These are phyloP conservation scores for Patella ulyssiponensis DNA, from an alignment of 2,888 invertebrate species.

Conservation along the genomic window DNA sequence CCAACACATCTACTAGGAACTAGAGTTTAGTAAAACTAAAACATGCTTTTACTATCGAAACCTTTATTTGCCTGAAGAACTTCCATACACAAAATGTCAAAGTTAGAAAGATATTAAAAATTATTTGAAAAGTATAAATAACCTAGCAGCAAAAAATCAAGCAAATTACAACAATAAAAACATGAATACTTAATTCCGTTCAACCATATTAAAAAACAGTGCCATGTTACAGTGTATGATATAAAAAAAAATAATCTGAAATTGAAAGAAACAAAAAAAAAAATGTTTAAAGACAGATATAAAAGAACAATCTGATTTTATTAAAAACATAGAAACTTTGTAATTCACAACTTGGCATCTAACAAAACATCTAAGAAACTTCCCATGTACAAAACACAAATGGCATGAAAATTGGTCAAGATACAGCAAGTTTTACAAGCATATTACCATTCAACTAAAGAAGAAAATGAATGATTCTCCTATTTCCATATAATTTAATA, in stretches of 20 bases:
- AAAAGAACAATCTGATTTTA: slow-evolving; percentile 53
- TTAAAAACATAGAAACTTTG: slow-evolving; percentile 62
- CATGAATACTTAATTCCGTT: slow-evolving; percentile 8
- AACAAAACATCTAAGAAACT: slow-evolving; percentile 61
- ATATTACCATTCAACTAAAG: slow-evolving; percentile 26
- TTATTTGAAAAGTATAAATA: slow-evolving; percentile 37
- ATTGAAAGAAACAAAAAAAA: too few species aligned
- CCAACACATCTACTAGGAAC: too few species aligned
- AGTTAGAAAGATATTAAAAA: slow-evolving; percentile 46
- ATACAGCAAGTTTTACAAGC: slow-evolving; percentile 28
- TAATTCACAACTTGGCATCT: slow-evolving; percentile 49
- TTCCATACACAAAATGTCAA: slow-evolving; percentile 45
- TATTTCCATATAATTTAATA: slow-evolving; percentile 26
- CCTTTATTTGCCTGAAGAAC: slow-evolving; percentile 45
- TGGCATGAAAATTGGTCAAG: slow-evolving; percentile 55
- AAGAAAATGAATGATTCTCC: slow-evolving; percentile 25
- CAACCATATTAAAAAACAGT: too few species aligned
- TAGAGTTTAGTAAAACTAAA: neutral
- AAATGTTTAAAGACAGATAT: slow-evolving; percentile 20
- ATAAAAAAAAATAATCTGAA: too few species aligned
- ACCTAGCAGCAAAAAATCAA: slow-evolving; percentile 39
- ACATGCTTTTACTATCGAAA: slow-evolving; percentile 34
- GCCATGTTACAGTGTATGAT: too few species aligned
- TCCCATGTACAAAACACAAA: slow-evolving; percentile 61
- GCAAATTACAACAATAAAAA: slow-evolving; percentile 25